Base-by-base conservation (phyloP, 2,888 invertebrate species). In the Eristalinus aeneus region DNA sequence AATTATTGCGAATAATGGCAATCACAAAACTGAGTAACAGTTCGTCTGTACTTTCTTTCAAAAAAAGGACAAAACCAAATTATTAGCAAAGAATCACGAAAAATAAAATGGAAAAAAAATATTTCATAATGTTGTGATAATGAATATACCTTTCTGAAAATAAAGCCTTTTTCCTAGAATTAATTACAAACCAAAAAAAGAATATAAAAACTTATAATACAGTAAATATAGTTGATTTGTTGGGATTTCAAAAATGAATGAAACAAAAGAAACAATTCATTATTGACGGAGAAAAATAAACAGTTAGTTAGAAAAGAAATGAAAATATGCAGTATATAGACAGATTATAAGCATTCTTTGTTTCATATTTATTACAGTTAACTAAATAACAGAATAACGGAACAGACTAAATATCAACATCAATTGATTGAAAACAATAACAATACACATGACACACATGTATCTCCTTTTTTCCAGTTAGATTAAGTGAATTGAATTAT, bases 61-160 rank as follows among this genome's bases (percentile, higher is more conserved):
- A 46, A 46, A 46, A 46, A 46, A 16, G 8, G 16, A 8, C 0
- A 46, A 46, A 16, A 46, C 9, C 16, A 46, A 71, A 74, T 16
- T 8, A 54, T 8, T 32, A 22, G 34, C 34, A 34, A 34, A 34
- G 5, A 27, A 27, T 3, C 27, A 27, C 5, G 27, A 34, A 9
- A 46, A 46, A n/a, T n/a, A 46, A 16, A 46, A 16, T 8, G 8
- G 46, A 63, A 73, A 12, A 75, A 39, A 36, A 56, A 73, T 67
- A 60, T 86, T 82, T 78, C 46, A 86, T 82, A 82, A 86, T 82
- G 73, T 86, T 86, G 86, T 86, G 86, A 86, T 86, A 86, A 85
- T 80, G 80, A 65, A 79, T 75, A 76, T 85, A 85, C 85, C 85
- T 85, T 86, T 82, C 86, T 77, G 63, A 77, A 81, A 74, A 80